Percentiles rank a stretch among this genome's conserved stretches.
These are phyloP conservation scores for Cataglyphis livida DNA, from an alignment of 2,888 invertebrate genomes.

Conservation along the genomic window DNA sequence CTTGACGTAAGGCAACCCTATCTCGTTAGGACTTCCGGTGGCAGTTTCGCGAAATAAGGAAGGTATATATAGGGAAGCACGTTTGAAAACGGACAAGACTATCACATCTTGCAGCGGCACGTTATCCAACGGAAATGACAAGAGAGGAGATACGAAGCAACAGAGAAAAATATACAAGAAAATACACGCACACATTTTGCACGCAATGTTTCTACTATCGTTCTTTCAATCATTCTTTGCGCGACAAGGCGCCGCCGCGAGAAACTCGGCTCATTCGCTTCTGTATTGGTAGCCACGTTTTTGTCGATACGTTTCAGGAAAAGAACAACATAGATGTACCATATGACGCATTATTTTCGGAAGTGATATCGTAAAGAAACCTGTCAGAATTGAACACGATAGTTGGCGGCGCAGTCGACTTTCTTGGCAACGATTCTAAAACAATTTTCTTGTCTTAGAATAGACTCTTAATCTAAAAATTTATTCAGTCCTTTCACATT, in stretches of 20 bases:
- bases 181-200: slow-evolving; percentile 49
- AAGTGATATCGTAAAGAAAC: slow-evolving; percentile 8
- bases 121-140: slow-evolving; percentile 50
- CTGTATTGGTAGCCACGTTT: background rate
- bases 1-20: slow-evolving; percentile 35
- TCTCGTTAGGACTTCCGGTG: slow-evolving; percentile 35
- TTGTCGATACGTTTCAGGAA: background rate
- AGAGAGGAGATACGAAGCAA: background rate
- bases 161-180: slow-evolving; percentile 19
- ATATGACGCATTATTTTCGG: slow-evolving; percentile 54
- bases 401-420: slow-evolving; percentile 3
- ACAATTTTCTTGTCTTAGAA: slow-evolving; percentile 1
- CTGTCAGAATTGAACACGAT: slow-evolving; percentile 2
- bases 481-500: background rate
- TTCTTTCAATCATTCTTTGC: background rate
- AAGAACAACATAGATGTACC: background rate
- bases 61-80: slow-evolving; percentile 11
- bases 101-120: slow-evolving; percentile 52
- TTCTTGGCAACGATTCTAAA: slow-evolving; percentile 35
- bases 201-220: slow-evolving; percentile 53
- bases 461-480: background rate
- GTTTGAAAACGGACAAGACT: slow-evolving; percentile 9
- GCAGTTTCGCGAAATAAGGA: slow-evolving; percentile 50
- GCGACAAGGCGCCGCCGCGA: background rate
- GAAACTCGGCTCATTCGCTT: background rate